Evolutionary conservation across 92 coral and sea anemone species (phyloP).

Genomic region (Epizoanthus fatuus): DNA sequence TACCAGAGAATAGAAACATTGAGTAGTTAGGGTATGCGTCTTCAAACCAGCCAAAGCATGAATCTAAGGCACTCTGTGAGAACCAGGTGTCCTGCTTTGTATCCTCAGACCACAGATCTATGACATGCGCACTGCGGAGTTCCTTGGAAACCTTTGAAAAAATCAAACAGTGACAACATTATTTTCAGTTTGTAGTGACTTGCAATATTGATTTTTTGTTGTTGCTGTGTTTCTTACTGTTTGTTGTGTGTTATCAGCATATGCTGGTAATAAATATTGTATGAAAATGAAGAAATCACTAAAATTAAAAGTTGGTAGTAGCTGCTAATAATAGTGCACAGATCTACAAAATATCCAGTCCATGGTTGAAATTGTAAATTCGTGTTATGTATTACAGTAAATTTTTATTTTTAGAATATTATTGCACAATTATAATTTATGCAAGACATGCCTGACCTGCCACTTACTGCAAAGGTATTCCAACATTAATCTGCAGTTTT

Average conservation of each 20-base stretch:
- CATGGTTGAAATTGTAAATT: too few relatives aligned
- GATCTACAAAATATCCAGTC: too few relatives aligned
- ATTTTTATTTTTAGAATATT: too few relatives aligned
- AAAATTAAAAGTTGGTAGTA: too few relatives aligned
- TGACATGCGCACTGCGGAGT: neutral
- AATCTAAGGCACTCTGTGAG: conserved; percentile 1
- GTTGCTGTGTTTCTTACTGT: neutral
- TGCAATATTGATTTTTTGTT: neutral
- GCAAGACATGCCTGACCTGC: too few relatives aligned
- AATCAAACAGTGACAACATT: neutral
- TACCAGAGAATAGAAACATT: neutral
- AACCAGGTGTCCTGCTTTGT: conserved; percentile 7
- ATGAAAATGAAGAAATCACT: too few relatives aligned
- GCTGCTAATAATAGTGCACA: too few relatives aligned
- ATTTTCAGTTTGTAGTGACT: neutral
- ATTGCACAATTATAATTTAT: too few relatives aligned
- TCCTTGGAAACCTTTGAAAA: neutral
- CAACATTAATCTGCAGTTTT: neutral
- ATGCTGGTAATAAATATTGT: too few relatives aligned
- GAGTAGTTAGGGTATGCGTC: neutral
- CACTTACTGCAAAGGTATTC: too few relatives aligned
- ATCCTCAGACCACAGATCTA: conserved; percentile 4
- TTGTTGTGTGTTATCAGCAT: too few relatives aligned
- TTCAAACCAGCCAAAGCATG: neutral
- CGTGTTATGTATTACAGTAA: too few relatives aligned